Evolutionary conservation across 1,140 invertebrate species (phyloP).

Genomic region (Drosophila ananassae): DNA sequence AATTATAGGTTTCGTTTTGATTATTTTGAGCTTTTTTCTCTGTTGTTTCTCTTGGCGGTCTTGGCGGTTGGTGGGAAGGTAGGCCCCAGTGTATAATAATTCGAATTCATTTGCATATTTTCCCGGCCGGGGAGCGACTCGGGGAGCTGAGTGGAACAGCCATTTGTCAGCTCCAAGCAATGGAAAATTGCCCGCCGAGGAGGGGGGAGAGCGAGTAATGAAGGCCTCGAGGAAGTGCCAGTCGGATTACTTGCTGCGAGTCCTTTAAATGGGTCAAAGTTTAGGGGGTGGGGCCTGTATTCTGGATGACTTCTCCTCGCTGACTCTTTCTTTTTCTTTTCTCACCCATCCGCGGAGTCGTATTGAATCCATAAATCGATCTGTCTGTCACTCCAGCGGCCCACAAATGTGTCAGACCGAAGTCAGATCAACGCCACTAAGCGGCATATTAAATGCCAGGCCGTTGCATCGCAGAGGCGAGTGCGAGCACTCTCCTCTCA

Average conservation of each 20-base stretch:
- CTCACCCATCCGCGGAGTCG: background rate
- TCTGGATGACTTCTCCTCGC: background rate
- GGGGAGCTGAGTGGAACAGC: background rate
- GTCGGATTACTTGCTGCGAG: constrained; percentile 23
- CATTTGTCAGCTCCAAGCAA: constrained; percentile 3
- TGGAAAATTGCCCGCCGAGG: background rate
- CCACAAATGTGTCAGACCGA: constrained; percentile 72
- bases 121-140: constrained; percentile 29
- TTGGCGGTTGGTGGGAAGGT: constrained; percentile 17
- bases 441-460: constrained; percentile 66
- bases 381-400: constrained; percentile 51
- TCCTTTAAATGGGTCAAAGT: constrained; percentile 45
- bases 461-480: constrained; percentile 32
- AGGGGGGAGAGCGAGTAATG: background rate
- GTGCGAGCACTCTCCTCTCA: constrained; percentile 36
- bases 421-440: constrained; percentile 71
- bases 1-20: constrained; percentile 80
- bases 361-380: constrained; percentile 51
- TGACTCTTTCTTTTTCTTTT: background rate
- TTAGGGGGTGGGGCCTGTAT: constrained; percentile 8
- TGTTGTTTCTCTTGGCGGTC: constrained; percentile 1
- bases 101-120: constrained; percentile 73
- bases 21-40: constrained; percentile 53
- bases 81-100: constrained; percentile 62
- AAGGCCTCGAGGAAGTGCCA: constrained; percentile 20